These are phyloP conservation scores for Psittacula cyanocephala DNA, from an alignment of 2,113 vertebrate genomes.

Conservation along the genomic window DNA sequence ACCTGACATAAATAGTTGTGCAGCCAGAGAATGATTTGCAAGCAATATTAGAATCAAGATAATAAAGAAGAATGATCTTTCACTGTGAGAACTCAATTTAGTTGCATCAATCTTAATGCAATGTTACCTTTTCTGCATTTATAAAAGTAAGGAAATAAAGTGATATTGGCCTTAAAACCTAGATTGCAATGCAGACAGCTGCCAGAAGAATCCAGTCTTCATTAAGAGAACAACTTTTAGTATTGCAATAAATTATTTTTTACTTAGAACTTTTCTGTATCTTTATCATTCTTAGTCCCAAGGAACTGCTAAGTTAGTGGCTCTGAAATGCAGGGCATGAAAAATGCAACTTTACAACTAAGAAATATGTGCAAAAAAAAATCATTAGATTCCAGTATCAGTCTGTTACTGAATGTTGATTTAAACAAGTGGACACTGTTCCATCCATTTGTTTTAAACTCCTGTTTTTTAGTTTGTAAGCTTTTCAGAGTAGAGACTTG, in stretches of 20 bases:
- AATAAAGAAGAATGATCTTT: slow-evolving; percentile 17
- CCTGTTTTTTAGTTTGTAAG: background rate
- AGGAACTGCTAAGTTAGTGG: background rate
- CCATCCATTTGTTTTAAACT: background rate
- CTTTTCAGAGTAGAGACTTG: background rate
- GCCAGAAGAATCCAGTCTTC: background rate
- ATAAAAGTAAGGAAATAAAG: background rate
- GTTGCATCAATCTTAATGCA: background rate
- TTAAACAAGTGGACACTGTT: background rate
- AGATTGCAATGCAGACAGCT: background rate
- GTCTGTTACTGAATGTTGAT: background rate
- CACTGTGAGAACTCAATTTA: background rate
- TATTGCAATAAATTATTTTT: background rate
- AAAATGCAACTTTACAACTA: background rate
- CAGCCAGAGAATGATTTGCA: background rate
- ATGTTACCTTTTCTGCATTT: background rate
- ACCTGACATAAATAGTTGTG: slow-evolving; percentile 10
- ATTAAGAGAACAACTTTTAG: background rate
- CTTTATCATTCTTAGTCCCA: background rate
- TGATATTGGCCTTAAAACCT: background rate
- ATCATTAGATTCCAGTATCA: background rate
- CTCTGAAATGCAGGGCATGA: background rate
- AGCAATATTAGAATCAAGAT: slow-evolving; percentile 16
- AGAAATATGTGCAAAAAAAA: background rate
- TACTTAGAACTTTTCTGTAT: background rate